phyloP scores from a whole-genome alignment of 2,113 vertebrate genomes.

The Antechinus flavipes region DNA sequence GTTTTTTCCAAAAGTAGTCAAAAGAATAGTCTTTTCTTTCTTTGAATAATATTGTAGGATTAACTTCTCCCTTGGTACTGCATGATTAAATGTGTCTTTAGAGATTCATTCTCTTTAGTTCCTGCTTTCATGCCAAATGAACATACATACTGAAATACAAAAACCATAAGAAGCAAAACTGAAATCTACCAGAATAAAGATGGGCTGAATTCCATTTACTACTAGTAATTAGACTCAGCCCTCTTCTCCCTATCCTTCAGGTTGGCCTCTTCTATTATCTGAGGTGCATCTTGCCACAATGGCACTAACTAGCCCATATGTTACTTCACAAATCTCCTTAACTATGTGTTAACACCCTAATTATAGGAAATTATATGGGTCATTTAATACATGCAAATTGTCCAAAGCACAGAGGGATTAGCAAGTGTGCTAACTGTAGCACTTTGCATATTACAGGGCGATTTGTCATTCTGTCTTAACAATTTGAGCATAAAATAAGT shows the following conservation, averaged over 20 bases:
- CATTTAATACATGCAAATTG: slow-evolving; percentile 71
- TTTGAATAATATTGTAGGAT: slow-evolving; percentile 7
- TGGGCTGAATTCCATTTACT: not conserved
- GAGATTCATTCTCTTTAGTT: slow-evolving; percentile 23
- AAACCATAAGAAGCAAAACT: not conserved
- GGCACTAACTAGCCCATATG: slow-evolving; percentile 61
- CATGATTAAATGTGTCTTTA: not conserved
- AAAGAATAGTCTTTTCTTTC: not conserved
- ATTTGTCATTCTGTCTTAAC: slow-evolving; percentile 57
- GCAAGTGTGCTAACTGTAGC: slow-evolving; percentile 18
- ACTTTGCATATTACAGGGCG: slow-evolving; percentile 6
- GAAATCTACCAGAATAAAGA: slow-evolving; percentile 26
- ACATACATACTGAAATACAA: not conserved
- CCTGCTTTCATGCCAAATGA: not conserved
- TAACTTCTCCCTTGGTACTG: not conserved
- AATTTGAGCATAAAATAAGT: slow-evolving; percentile 27
- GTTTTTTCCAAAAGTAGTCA: not conserved
- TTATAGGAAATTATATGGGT: slow-evolving; percentile 66
- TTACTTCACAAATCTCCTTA: slow-evolving; percentile 58
- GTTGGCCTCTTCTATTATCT: slow-evolving; percentile 41
- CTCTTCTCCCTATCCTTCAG: slow-evolving; percentile 21
- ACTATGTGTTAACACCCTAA: slow-evolving; percentile 45
- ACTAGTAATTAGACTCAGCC: not conserved
- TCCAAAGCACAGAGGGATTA: slow-evolving; percentile 47
- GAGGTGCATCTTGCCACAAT: slow-evolving; percentile 38